Conservation (phyloP, 1,140 invertebrate species). For the Pteromalus puparum region DNA sequence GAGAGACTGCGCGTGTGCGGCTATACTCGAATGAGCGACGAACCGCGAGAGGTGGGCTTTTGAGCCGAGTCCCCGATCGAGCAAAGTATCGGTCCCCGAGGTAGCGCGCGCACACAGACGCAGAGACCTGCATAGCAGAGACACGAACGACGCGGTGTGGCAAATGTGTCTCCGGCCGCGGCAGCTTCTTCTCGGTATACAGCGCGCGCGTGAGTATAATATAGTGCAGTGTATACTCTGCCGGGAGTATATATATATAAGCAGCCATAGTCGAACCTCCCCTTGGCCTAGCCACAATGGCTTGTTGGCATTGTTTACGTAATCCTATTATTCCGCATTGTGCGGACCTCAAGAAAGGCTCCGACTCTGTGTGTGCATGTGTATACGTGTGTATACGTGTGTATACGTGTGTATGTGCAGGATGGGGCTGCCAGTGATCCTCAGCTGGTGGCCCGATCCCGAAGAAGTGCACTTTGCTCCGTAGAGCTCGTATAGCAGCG, state of each 20-base stretch:
- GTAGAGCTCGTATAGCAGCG: neutral
- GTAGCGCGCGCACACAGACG: slow-evolving; percentile 30
- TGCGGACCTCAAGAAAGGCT: slow-evolving; percentile 48
- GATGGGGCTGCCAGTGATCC: slow-evolving; percentile 32
- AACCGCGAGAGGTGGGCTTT: slow-evolving; percentile 54
- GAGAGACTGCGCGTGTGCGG: neutral
- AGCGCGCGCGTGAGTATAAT: neutral
- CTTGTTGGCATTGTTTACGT: slow-evolving; percentile 75
- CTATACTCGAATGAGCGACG: slow-evolving; percentile 48
- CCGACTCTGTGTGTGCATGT: too few relatives aligned
- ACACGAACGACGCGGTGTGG: slow-evolving; percentile 51
- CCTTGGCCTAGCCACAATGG: slow-evolving; percentile 66
- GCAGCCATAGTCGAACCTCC: slow-evolving; percentile 50
- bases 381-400: neutral
- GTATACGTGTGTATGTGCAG: slow-evolving; percentile 47
- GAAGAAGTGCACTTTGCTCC: too few relatives aligned
- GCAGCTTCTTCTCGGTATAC: slow-evolving; percentile 47
- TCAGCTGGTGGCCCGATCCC: slow-evolving; percentile 4
- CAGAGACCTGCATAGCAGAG: too few relatives aligned
- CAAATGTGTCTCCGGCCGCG: slow-evolving; percentile 64
- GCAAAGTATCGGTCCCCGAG: slow-evolving; percentile 64
- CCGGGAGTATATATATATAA: slow-evolving; percentile 43
- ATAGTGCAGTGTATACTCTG: neutral
- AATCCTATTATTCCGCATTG: slow-evolving; percentile 75
- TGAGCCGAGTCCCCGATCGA: slow-evolving; percentile 60